Conservation (phyloP, 2,113 vertebrate genomes). For the Clarias magur region DNA sequence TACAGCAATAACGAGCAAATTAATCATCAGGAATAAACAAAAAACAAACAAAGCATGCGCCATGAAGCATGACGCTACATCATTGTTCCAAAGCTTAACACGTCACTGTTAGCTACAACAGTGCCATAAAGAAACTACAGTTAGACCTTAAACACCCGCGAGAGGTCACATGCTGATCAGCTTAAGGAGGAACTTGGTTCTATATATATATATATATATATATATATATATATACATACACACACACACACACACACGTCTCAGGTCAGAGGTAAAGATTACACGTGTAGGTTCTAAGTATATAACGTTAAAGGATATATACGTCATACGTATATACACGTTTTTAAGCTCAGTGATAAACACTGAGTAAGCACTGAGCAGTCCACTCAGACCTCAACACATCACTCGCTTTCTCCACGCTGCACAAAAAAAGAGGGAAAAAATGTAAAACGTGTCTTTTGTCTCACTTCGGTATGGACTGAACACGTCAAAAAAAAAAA, state of each 20-base stretch:
- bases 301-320: conserved; percentile 31
- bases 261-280: conserved; percentile 31
- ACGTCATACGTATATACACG: conserved; percentile 54
- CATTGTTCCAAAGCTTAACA: neutral
- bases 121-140: neutral
- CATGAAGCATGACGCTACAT: neutral
- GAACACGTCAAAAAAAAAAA: too few species aligned
- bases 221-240: neutral
- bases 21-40: neutral
- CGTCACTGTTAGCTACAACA: neutral
- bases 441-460: conserved; percentile 4
- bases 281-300: conserved; percentile 35
- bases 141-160: neutral
- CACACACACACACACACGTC: neutral
- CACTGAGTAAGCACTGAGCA: conserved; percentile 35
- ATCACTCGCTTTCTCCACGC: conserved; percentile 31
- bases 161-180: neutral
- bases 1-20: neutral
- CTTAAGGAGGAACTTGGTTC: conserved; percentile 24
- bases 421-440: conserved; percentile 40
- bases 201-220: neutral
- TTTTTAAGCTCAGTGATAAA: conserved; percentile 24
- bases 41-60: neutral
- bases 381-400: conserved; percentile 18
- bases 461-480: neutral